Percentiles rank a stretch among this genome's conserved stretches.
phyloP scores from a whole-genome alignment of 2,113 vertebrate genomes.

The Paradoxurus hermaphroditus region DNA sequence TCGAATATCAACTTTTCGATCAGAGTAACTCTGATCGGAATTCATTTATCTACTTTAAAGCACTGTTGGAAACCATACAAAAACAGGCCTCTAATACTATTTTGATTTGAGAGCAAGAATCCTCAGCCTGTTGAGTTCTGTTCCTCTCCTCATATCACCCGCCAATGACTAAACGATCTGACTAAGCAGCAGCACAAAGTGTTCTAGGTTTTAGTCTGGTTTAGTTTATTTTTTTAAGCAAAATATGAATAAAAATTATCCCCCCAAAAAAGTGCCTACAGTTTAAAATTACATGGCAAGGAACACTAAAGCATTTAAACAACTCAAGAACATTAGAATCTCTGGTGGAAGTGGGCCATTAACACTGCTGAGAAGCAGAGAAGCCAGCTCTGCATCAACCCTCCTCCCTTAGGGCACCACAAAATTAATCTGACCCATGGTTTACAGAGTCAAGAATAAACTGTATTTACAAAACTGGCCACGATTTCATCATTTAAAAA shows the following conservation, averaged over 20 bases:
- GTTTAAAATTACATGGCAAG: conserved; percentile 12
- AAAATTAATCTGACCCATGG: neutral
- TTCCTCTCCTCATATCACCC: neutral
- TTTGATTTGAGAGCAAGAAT: conserved; percentile 32
- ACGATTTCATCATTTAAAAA: neutral
- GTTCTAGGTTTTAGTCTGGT: neutral
- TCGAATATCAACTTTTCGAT: neutral
- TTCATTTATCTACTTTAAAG: too few species aligned
- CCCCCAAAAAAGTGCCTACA: neutral
- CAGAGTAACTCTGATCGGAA: too few species aligned
- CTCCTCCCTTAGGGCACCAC: neutral
- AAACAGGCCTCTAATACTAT: neutral
- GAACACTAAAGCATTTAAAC: neutral
- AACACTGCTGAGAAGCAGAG: neutral
- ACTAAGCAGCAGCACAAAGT: conserved; percentile 27
- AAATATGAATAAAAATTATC: conserved; percentile 12
- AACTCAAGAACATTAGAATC: neutral
- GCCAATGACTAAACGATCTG: conserved; percentile 4
- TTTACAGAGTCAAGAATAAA: neutral
- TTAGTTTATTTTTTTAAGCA: conserved; percentile 27
- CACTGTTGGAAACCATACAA: conserved; percentile 23
- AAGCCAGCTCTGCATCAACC: neutral
- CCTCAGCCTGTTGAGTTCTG: neutral
- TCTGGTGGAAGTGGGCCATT: neutral
- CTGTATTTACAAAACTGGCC: conserved; percentile 21